Evolutionary conservation across 2,113 vertebrate genomes (phyloP).

Genomic region (Microcebus griseorufus): DNA sequence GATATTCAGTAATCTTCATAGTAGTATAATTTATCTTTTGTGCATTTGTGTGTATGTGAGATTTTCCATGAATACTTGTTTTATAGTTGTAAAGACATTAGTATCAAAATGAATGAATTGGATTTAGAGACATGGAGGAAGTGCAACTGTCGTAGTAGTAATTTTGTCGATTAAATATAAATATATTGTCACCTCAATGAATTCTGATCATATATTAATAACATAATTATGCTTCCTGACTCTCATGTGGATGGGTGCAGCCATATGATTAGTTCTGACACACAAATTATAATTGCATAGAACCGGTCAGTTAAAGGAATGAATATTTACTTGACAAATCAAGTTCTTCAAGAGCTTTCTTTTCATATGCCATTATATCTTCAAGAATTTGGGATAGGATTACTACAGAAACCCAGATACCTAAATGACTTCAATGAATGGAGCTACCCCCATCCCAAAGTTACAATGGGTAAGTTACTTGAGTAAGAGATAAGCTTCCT

Average conservation of each 20-base stretch:
- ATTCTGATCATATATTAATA: neutral
- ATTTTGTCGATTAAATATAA: neutral
- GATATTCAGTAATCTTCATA: neutral
- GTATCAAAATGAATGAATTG: neutral
- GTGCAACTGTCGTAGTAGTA: neutral
- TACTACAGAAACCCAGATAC: neutral
- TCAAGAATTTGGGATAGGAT: neutral
- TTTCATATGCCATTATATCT: neutral
- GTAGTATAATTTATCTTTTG: neutral
- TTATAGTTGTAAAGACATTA: neutral
- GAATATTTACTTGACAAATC: neutral
- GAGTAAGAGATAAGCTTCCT: neutral
- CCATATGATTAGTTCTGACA: neutral
- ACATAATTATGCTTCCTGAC: neutral
- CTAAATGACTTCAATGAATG: neutral
- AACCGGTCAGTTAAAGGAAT: neutral
- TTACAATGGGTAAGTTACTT: neutral
- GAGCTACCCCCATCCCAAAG: rapidly evolving
- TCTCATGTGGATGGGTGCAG: neutral
- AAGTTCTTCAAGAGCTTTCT: neutral
- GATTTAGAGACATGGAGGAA: neutral
- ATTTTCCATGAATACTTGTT: neutral
- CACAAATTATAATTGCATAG: neutral
- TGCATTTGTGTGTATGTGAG: neutral
- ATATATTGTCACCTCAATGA: neutral